Conservation (phyloP, 2,113 vertebrate genomes). For the Tyto alba region DNA sequence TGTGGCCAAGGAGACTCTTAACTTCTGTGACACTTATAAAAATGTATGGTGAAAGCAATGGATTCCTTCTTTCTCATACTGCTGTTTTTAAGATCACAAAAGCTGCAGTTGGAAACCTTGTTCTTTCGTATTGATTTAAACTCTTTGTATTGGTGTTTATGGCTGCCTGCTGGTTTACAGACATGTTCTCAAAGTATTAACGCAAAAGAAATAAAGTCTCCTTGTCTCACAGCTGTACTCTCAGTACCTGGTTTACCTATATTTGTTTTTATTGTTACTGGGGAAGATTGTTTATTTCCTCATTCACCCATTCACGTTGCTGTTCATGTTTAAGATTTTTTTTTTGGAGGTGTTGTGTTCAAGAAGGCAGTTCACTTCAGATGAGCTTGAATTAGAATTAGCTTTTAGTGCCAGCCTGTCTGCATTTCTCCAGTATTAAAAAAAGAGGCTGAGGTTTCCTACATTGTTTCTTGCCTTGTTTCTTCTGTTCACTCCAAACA, state of each 20-base stretch:
- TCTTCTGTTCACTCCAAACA: not conserved
- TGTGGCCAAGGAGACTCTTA: constrained; percentile 4
- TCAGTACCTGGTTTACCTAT: not conserved
- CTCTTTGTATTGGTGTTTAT: constrained; percentile 33
- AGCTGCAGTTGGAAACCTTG: not conserved
- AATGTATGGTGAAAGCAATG: not conserved
- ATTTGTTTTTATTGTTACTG: not conserved
- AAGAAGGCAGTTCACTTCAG: not conserved
- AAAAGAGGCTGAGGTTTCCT: not conserved
- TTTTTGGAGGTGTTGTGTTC: accelerated
- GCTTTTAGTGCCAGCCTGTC: not conserved
- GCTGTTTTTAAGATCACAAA: constrained; percentile 29
- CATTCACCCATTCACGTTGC: not conserved
- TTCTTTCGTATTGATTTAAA: constrained; percentile 50
- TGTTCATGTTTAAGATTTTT: not conserved
- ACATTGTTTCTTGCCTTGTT: accelerated
- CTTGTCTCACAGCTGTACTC: not conserved
- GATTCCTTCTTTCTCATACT: not conserved
- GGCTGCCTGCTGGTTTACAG: constrained; percentile 26
- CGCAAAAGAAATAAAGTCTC: not conserved
- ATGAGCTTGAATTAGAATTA: not conserved
- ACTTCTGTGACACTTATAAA: constrained; percentile 46
- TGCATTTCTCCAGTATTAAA: not conserved
- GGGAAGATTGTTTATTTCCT: not conserved
- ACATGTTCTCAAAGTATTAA: not conserved